Percentiles rank a stretch among this genome's conserved stretches.
These are phyloP conservation scores for Ornithoptera priamus DNA, from an alignment of 2,888 invertebrate species.

Conservation along the genomic window DNA sequence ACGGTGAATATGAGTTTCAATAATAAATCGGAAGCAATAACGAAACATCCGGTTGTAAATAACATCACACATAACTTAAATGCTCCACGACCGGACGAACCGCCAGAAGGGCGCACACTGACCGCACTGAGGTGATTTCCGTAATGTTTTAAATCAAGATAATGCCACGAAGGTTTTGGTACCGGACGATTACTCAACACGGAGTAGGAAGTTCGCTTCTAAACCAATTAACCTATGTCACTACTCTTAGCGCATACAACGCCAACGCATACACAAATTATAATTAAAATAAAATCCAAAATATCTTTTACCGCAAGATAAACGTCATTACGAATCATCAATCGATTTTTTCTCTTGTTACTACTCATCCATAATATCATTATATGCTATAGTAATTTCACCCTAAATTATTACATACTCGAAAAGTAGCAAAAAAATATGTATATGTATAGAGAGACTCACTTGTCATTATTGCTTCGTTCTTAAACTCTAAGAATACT, in stretches of 20 bases:
- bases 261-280: constrained; percentile 10
- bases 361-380: constrained; percentile 23
- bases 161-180: constrained; percentile 64
- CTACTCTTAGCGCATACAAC: constrained; percentile 21
- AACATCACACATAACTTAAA: constrained; percentile 55
- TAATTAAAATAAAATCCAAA: constrained; percentile 13
- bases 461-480: constrained; percentile 62
- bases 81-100: constrained; percentile 49
- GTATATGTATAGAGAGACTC: constrained; percentile 33
- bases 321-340: constrained; percentile 7
- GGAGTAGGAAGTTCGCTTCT: constrained; percentile 45
- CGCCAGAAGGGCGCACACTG: constrained; percentile 46
- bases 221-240: constrained; percentile 21
- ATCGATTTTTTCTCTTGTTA: constrained; percentile 23
- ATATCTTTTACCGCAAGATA: constrained; percentile 8
- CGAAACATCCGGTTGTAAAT: constrained; percentile 55
- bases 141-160: constrained; percentile 50
- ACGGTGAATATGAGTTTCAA: constrained; percentile 56
- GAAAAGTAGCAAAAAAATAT: constrained; percentile 30
- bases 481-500: constrained; percentile 63
- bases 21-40: constrained; percentile 49
- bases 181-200: constrained; percentile 52
- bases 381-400: constrained; percentile 19
- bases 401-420: constrained; percentile 22
- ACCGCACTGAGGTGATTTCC: constrained; percentile 57